Conservation (phyloP, 2,797 vertebrate species). For the Phrynocephalus guinanensis region DNA sequence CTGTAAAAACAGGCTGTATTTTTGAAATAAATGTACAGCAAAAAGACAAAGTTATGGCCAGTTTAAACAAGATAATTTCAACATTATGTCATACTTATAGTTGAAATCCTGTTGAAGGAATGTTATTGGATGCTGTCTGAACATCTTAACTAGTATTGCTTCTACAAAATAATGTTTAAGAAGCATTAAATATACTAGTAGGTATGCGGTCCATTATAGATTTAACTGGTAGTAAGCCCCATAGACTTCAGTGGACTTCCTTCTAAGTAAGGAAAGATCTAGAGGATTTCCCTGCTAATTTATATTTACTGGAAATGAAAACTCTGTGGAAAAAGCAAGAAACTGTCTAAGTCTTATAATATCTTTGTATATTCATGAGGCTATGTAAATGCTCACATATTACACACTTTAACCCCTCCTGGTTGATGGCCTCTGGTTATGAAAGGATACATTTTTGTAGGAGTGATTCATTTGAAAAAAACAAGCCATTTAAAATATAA, state of each 20-base stretch:
- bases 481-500: not conserved
- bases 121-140: slow-evolving; percentile 14
- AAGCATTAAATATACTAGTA: not conserved
- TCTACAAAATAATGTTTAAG: slow-evolving; percentile 27
- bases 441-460: not conserved
- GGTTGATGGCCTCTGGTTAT: not conserved
- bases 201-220: not conserved
- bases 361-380: not conserved
- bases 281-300: not conserved
- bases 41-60: slow-evolving; percentile 50
- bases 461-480: not conserved
- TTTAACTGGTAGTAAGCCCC: not conserved
- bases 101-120: slow-evolving; percentile 35
- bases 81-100: slow-evolving; percentile 47
- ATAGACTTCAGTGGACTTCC: too few species aligned
- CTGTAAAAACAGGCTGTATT: slow-evolving; percentile 15
- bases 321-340: not conserved
- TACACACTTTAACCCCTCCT: not conserved
- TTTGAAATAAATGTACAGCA: slow-evolving; percentile 28
- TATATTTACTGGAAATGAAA: not conserved
- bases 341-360: not conserved
- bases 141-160: slow-evolving; percentile 45
- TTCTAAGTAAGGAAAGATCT: not conserved
- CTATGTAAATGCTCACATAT: not conserved
- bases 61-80: slow-evolving; percentile 51